Percentiles rank a stretch among this genome's conserved stretches.
These are phyloP conservation scores for Rhombomys opimus DNA, from an alignment of 2,113 vertebrate genomes.

Conservation along the genomic window DNA sequence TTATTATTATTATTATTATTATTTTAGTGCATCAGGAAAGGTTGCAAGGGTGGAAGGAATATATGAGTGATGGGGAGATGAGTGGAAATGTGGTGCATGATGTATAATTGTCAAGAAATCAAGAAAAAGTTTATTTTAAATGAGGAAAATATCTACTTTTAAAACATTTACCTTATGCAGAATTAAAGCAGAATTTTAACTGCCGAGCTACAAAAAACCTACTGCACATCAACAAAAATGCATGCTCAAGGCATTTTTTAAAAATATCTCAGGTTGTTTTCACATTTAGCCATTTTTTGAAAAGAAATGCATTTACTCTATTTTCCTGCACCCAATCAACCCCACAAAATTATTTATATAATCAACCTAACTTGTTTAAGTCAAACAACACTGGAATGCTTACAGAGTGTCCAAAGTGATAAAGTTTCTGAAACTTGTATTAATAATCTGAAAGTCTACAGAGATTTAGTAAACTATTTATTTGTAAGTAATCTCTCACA, in stretches of 20 bases:
- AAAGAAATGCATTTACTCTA: background rate
- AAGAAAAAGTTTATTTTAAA: background rate
- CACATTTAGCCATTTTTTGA: background rate
- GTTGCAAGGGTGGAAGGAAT: background rate
- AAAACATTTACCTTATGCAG: background rate
- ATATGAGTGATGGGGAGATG: background rate
- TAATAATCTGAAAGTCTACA: slow-evolving; percentile 22
- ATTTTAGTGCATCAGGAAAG: no score
- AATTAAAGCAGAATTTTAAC: background rate
- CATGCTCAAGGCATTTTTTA: background rate
- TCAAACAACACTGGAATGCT: background rate
- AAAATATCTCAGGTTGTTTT: background rate
- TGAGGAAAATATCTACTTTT: background rate
- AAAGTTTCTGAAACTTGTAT: background rate
- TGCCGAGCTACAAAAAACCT: background rate
- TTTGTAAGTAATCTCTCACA: slow-evolving; percentile 16
- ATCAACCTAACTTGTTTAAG: background rate
- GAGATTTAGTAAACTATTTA: slow-evolving; percentile 38
- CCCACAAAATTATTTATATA: background rate
- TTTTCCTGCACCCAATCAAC: background rate
- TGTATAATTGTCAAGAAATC: background rate
- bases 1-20: no score
- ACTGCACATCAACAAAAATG: background rate
- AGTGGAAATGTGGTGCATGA: background rate
- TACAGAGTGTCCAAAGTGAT: background rate